A percentile compares a stretch with the other conserved stretches of the same genome.
Evolutionary conservation across 2,888 invertebrate species (phyloP).

Genomic region (Platycheirus rosarum): DNA sequence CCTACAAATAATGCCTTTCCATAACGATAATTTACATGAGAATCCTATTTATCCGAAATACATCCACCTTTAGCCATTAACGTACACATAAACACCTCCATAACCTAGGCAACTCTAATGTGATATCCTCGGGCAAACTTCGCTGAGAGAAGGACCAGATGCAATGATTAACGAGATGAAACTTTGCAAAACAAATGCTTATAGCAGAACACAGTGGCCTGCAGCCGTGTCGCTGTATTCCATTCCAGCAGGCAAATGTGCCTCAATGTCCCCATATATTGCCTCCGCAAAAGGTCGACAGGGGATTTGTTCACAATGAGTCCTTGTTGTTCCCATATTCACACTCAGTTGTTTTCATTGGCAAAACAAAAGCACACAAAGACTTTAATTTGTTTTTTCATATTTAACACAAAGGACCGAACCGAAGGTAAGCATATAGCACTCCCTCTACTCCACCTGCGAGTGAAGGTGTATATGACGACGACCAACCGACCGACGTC

Average conservation of each 20-base stretch:
- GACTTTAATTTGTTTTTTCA: conserved; percentile 38
- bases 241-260: background rate
- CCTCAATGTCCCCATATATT: background rate
- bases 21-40: too few species aligned
- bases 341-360: conserved; percentile 10
- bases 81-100: background rate
- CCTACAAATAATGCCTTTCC: too few species aligned
- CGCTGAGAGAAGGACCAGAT: background rate
- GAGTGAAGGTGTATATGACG: background rate
- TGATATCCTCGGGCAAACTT: background rate
- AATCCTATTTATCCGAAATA: too few species aligned
- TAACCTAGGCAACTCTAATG: background rate
- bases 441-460: background rate
- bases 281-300: conserved; percentile 2
- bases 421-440: conserved; percentile 4
- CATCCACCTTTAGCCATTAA: background rate
- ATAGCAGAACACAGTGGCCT: background rate
- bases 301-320: conserved; percentile 17
- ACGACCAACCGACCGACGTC: too few species aligned
- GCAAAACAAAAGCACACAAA: conserved; percentile 26
- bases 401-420: conserved; percentile 15
- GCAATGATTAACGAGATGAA: conserved; percentile 29
- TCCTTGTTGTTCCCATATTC: conserved; percentile 6
- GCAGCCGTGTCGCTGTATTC: background rate
- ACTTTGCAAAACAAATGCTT: conserved; percentile 23